These are phyloP conservation scores for Drosophila melanosoma DNA, from an alignment of 2,888 invertebrate genomes.

Conservation along the genomic window DNA sequence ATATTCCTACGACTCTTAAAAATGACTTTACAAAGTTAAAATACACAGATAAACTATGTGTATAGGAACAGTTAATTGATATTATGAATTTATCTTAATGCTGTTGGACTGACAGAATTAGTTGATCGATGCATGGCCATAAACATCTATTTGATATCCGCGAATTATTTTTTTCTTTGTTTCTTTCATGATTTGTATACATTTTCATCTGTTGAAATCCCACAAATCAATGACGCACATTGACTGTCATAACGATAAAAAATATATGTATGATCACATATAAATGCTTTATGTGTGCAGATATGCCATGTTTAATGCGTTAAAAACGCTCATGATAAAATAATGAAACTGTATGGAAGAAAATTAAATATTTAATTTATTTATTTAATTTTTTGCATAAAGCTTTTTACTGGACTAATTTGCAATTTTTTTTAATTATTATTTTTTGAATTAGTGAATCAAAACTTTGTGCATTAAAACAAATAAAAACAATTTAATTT, in stretches of 20 bases:
- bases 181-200: not conserved
- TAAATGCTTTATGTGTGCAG: slow-evolving; percentile 1
- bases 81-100: not conserved
- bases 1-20: not conserved
- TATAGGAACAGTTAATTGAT: not conserved
- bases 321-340: slow-evolving; percentile 1
- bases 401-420: not conserved
- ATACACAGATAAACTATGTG: not conserved
- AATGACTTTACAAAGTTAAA: not conserved
- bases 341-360: not conserved
- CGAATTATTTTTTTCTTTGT: not conserved
- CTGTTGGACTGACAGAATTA: not conserved
- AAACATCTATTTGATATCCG: not conserved
- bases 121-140: not conserved
- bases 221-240: slow-evolving; percentile 14
- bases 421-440: not conserved
- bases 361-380: not conserved
- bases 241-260: slow-evolving; percentile 4
- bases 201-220: not conserved
- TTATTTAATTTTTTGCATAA: not conserved
- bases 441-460: not conserved
- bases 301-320: not conserved
- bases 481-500: not conserved
- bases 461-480: not conserved
- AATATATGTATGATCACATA: not conserved